phyloP scores from a whole-genome alignment of 2,797 vertebrate genomes.

The Enteromius mattozi region DNA sequence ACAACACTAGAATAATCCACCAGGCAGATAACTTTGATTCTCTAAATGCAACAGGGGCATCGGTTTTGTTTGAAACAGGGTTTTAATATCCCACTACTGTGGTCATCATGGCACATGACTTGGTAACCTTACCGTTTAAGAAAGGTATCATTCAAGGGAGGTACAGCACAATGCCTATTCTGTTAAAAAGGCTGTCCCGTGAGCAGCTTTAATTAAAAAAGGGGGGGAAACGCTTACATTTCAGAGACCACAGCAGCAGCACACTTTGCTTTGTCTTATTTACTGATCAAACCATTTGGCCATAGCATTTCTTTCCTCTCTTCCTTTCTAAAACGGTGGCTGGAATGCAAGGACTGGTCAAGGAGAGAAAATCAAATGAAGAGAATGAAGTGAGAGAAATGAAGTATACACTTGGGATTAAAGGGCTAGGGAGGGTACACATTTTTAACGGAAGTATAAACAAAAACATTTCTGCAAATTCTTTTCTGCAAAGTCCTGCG shows the following conservation, averaged over 20 bases:
- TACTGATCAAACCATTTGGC: constrained; percentile 66
- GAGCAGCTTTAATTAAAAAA: constrained; percentile 70
- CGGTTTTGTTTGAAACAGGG: constrained; percentile 55
- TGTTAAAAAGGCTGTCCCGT: constrained; percentile 62
- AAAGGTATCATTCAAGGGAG: constrained; percentile 51
- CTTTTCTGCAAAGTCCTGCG: constrained; percentile 48
- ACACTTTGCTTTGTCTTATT: constrained; percentile 51
- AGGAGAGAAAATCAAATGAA: constrained; percentile 59
- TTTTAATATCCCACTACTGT: constrained; percentile 58
- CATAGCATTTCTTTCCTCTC: constrained; percentile 55
- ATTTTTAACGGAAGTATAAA: constrained; percentile 60
- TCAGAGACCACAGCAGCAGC: constrained; percentile 72
- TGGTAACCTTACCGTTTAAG: constrained; percentile 45
- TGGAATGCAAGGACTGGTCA: constrained; percentile 77
- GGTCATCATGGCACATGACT: constrained; percentile 60
- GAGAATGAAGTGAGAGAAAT: constrained; percentile 50
- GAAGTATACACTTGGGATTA: constrained; percentile 59
- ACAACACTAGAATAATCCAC: constrained; percentile 34
- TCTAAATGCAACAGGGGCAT: constrained; percentile 51
- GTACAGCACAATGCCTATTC: constrained; percentile 69
- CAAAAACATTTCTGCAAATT: constrained; percentile 56
- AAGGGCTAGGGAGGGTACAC: constrained; percentile 54
- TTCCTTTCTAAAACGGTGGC: constrained; percentile 59
- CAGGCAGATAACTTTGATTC: constrained; percentile 47
- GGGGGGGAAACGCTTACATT: constrained; percentile 50